Evolutionary conservation across 2,888 invertebrate species (phyloP).

Genomic region (Nemurella pictetii): DNA sequence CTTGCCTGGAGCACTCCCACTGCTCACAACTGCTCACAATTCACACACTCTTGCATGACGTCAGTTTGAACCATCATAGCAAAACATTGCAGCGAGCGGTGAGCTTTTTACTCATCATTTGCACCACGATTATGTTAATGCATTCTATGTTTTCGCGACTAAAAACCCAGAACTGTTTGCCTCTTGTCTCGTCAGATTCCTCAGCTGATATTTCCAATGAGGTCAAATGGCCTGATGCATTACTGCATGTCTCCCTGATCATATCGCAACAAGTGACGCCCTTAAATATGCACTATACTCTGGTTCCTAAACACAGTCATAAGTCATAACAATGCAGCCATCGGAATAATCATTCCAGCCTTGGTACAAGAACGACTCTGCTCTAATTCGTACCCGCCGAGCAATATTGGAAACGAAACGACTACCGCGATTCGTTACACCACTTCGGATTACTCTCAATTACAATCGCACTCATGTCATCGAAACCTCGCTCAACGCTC

Average conservation of each 20-base stretch:
- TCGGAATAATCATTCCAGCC: background rate
- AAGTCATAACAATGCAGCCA: background rate
- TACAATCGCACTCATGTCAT: background rate
- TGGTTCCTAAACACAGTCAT: background rate
- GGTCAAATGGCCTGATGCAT: background rate
- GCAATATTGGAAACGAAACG: background rate
- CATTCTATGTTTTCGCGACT: background rate
- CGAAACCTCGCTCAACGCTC: background rate
- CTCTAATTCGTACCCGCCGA: background rate
- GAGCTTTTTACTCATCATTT: background rate
- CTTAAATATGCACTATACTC: background rate
- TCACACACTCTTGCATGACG: background rate
- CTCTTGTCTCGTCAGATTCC: background rate
- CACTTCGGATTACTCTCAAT: background rate
- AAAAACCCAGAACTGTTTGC: background rate
- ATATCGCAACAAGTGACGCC: background rate
- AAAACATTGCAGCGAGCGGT: background rate
- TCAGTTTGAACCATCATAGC: background rate
- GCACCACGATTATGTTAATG: background rate
- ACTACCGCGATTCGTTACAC: background rate
- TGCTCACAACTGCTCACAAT: background rate
- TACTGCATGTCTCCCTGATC: background rate
- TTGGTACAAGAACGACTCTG: background rate
- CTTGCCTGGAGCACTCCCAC: background rate
- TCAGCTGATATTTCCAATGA: background rate